A percentile compares a stretch with the other conserved stretches of the same genome.
Conservation (phyloP, 1,140 invertebrate species). For the Onthophagus taurus region DNA sequence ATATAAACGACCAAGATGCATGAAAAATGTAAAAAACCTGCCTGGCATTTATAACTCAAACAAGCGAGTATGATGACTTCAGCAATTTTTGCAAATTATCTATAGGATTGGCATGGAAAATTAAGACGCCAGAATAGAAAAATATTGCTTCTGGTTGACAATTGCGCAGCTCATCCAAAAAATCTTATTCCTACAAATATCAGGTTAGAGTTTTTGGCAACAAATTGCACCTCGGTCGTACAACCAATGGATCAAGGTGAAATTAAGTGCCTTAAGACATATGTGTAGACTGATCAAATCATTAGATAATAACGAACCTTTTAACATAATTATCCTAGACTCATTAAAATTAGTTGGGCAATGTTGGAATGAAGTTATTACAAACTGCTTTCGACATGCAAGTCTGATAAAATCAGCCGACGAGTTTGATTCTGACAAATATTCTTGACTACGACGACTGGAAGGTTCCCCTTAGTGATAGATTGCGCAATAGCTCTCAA, state of each 20-base stretch:
- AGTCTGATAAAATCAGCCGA: neutral
- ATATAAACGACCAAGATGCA: neutral
- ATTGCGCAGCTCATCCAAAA: neutral
- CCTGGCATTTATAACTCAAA: neutral
- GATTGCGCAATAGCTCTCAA: slow-evolving; percentile 4
- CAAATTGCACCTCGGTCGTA: too few relatives aligned
- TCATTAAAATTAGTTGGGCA: too few relatives aligned
- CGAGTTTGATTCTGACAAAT: neutral
- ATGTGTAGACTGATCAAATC: too few relatives aligned
- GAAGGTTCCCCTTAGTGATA: slow-evolving; percentile 7
- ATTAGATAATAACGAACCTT: neutral
- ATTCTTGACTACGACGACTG: too few relatives aligned
- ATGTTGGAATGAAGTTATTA: too few relatives aligned
- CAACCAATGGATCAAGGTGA: slow-evolving; percentile 1
- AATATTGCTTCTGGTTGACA: slow-evolving; percentile 3
- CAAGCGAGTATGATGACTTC: slow-evolving; percentile 1
- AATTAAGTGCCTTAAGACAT: slow-evolving; percentile 3
- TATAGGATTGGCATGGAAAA: neutral
- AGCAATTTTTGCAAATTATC: slow-evolving; percentile 1
- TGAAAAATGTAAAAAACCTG: slow-evolving; percentile 2
- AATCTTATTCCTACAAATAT: neutral
- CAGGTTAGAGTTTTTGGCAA: neutral
- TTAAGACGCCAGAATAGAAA: slow-evolving; percentile 3
- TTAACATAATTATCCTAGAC: too few relatives aligned
- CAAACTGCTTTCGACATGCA: neutral